Evolutionary conservation across 1,140 invertebrate genomes (phyloP).

Genomic region (Pseudomyrmex pallidus): DNA sequence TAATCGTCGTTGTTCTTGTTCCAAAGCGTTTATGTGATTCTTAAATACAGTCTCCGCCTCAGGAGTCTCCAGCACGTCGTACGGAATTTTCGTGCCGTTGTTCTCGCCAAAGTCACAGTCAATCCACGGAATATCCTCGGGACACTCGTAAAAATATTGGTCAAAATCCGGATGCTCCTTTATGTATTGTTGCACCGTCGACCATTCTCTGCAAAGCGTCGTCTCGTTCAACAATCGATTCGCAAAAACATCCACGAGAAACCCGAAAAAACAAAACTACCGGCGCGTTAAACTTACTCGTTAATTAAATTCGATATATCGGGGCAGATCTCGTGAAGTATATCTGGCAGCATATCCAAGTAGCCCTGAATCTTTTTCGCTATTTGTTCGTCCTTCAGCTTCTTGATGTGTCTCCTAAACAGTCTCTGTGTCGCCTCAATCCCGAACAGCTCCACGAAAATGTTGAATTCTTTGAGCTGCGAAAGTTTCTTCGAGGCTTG

Average conservation of each 20-base stretch:
- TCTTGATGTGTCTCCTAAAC: slow-evolving; percentile 93
- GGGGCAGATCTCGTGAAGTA: slow-evolving; percentile 93
- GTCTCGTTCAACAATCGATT: not conserved
- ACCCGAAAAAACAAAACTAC: not conserved
- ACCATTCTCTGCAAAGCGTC: slow-evolving; percentile 91
- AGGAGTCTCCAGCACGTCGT: slow-evolving; percentile 94
- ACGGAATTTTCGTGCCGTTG: slow-evolving; percentile 92
- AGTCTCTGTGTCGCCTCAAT: slow-evolving; percentile 92
- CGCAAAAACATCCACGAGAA: not conserved
- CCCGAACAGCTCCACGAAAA: slow-evolving; percentile 96
- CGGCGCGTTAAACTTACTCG: slow-evolving; percentile 85
- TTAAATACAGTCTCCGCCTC: slow-evolving; percentile 97
- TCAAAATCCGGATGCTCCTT: slow-evolving; percentile 95
- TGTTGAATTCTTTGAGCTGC: slow-evolving; percentile 94
- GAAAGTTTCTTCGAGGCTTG: slow-evolving; percentile 94
- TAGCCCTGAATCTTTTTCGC: slow-evolving; percentile 92
- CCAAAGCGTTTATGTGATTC: slow-evolving; percentile 95
- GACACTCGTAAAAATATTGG: slow-evolving; percentile 95
- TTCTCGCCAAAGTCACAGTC: slow-evolving; percentile 90
- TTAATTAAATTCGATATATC: slow-evolving; percentile 91
- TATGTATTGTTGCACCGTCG: slow-evolving; percentile 92
- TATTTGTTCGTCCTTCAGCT: slow-evolving; percentile 94
- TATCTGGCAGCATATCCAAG: slow-evolving; percentile 92
- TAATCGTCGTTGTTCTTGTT: slow-evolving; percentile 94
- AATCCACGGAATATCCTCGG: slow-evolving; percentile 92